These are phyloP conservation scores for Misgurnus mizolepis DNA, from an alignment of 2,113 vertebrate species.

Conservation along the genomic window DNA sequence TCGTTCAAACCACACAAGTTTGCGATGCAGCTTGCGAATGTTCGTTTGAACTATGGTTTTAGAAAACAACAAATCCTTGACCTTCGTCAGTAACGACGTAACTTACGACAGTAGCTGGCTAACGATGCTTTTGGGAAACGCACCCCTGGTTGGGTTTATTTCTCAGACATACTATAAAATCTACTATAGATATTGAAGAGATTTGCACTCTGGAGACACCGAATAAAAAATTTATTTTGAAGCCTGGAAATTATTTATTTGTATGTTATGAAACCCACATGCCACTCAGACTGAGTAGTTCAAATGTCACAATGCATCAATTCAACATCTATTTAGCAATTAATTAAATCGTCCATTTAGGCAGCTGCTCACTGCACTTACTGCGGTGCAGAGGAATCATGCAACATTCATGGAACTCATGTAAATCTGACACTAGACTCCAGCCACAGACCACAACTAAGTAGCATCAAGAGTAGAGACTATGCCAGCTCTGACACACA, in stretches of 20 bases:
- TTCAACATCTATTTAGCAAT: slow-evolving; percentile 36
- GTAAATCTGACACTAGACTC: slow-evolving; percentile 41
- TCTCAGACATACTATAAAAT: neutral
- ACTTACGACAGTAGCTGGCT: no score
- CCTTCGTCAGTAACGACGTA: no score
- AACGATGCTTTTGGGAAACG: no score
- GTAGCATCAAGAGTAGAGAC: slow-evolving; percentile 25
- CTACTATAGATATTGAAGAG: neutral
- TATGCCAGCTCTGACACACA: slow-evolving; percentile 20
- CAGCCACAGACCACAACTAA: slow-evolving; percentile 24
- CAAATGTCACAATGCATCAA: slow-evolving; percentile 28
- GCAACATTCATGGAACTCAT: slow-evolving; percentile 39
- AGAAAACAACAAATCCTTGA: no score
- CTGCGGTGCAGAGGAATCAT: slow-evolving; percentile 27
- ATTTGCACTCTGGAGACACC: neutral
- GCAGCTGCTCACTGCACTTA: slow-evolving; percentile 23
- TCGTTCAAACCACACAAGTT: no score
- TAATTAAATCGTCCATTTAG: slow-evolving; percentile 47
- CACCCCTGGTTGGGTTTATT: neutral
- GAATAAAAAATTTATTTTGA: neutral
- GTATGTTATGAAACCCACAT: slow-evolving; percentile 9
- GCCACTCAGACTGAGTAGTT: slow-evolving; percentile 20
- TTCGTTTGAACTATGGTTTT: no score
- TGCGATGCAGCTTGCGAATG: no score
- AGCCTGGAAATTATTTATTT: neutral